Base-by-base conservation (phyloP, 2,888 invertebrate genomes). In the Xanthostigma xanthostigma region DNA sequence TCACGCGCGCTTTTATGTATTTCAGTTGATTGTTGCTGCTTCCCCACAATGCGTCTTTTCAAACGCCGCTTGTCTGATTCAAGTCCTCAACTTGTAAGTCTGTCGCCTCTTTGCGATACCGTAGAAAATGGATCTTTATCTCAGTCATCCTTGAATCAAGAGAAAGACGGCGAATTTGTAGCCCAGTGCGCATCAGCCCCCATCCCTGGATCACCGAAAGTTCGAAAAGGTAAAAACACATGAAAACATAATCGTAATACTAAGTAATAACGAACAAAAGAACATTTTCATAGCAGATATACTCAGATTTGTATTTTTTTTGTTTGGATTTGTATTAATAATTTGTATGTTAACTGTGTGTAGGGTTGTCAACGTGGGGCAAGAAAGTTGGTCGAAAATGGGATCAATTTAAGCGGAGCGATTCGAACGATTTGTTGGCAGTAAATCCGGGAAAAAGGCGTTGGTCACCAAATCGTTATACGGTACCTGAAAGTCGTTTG, bases 321-420 rank as follows among this genome's bases (percentile, higher is more conserved):
- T 8, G 38, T 37, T 3, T 38, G 5, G 3, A 5, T 38, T 1
- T 38, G 8, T 12, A 38, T 13, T 5, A 13, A 8, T 12, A 12
- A 38, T 12, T 38, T 9, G 38, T 38, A 12, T 38, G 38, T 13
- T 6, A 38, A 1, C 8, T 38, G 8, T 38, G 59, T 60, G 46
- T 58, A 76, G 77, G 73, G 56, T 65, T 77, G 53, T 72, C 77
- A 8, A 75, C 76, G 36, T 76, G 76, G 77, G 73, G 76, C 44
- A 72, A 68, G 57, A 73, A 71, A 62, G 73, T 75, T 53, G 77
- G 77, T 43, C 68, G 69, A 57, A 74, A 74, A 62, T 76, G 75
- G 73, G 77, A 77, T 52, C 73, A 76, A 56, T 60, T 78, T 50
- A 75, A 73, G 58, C 66, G 75, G 49, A 71, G 74, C 48, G 76